A percentile compares a stretch with the other conserved stretches of the same genome.
These are phyloP conservation scores for Hepsetus odoe DNA, from an alignment of 2,113 vertebrate genomes.

Conservation along the genomic window DNA sequence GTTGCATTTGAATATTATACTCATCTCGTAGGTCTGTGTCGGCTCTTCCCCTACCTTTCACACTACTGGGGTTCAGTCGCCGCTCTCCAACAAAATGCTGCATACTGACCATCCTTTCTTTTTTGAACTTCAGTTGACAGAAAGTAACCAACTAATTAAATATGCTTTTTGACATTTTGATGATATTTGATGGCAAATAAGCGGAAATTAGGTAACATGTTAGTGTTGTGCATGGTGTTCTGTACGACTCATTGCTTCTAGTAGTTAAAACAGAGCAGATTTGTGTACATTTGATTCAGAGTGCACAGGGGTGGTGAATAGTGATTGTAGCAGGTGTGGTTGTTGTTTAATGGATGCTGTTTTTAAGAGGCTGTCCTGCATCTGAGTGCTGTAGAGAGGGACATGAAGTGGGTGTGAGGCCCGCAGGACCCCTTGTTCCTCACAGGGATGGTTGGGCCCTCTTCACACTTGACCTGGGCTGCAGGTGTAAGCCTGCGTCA, in stretches of 20 bases:
- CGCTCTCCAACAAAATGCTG: neutral
- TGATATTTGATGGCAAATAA: too few relatives aligned
- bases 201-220: too few relatives aligned
- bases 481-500: slow-evolving; percentile 13
- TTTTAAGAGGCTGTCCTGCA: neutral
- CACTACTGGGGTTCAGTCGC: neutral
- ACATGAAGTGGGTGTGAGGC: neutral
- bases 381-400: neutral
- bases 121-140: too few relatives aligned
- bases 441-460: neutral
- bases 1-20: neutral
- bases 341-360: neutral
- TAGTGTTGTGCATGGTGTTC: too few relatives aligned
- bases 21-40: slow-evolving; percentile 21
- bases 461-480: neutral
- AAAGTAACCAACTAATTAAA: too few relatives aligned
- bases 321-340: neutral
- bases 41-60: neutral
- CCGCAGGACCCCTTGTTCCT: neutral
- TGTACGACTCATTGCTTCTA: too few relatives aligned
- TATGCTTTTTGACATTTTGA: too few relatives aligned
- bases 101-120: neutral
- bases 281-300: neutral
- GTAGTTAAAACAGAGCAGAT: neutral
- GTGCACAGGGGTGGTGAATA: neutral